Evolutionary conservation across 2,888 invertebrate species (phyloP).

Genomic region (Heteromyza rotundicornis): DNA sequence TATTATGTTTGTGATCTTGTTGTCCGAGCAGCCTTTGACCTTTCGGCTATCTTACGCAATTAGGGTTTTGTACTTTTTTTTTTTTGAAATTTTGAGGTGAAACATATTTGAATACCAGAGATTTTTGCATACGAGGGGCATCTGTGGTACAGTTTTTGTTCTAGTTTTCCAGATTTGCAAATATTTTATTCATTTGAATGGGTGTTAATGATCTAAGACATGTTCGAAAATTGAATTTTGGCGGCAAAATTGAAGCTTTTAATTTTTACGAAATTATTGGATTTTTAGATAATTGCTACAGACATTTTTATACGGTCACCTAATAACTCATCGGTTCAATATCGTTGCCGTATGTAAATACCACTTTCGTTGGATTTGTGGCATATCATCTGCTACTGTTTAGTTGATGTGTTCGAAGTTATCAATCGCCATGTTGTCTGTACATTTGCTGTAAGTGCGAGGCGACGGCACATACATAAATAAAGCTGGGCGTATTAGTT

Average conservation of each 20-base stretch:
- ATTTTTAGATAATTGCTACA: too few relatives aligned
- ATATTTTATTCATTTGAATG: too few relatives aligned
- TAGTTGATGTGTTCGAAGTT: background rate
- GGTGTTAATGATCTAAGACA: too few relatives aligned
- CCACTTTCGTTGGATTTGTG: background rate
- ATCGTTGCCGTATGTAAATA: too few relatives aligned
- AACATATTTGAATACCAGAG: constrained; percentile 42
- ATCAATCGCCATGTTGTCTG: background rate
- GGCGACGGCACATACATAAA: constrained; percentile 44
- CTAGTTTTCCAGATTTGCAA: too few relatives aligned
- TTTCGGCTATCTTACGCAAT: constrained; percentile 46
- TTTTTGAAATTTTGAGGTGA: constrained; percentile 35
- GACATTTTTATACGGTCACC: too few relatives aligned
- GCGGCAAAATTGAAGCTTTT: too few relatives aligned
- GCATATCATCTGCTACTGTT: background rate
- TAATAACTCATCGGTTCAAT: too few relatives aligned
- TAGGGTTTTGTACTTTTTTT: constrained; percentile 34
- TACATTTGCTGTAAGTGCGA: too few relatives aligned
- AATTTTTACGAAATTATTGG: too few relatives aligned
- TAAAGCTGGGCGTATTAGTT: constrained; percentile 45
- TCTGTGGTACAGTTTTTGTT: too few relatives aligned
- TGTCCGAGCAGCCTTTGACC: constrained; percentile 44
- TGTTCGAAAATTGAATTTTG: too few relatives aligned
- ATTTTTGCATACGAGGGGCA: constrained; percentile 28
- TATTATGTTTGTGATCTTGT: constrained; percentile 26